phyloP scores from a whole-genome alignment of 2,797 vertebrate species.

The Pachyuromys duprasi region DNA sequence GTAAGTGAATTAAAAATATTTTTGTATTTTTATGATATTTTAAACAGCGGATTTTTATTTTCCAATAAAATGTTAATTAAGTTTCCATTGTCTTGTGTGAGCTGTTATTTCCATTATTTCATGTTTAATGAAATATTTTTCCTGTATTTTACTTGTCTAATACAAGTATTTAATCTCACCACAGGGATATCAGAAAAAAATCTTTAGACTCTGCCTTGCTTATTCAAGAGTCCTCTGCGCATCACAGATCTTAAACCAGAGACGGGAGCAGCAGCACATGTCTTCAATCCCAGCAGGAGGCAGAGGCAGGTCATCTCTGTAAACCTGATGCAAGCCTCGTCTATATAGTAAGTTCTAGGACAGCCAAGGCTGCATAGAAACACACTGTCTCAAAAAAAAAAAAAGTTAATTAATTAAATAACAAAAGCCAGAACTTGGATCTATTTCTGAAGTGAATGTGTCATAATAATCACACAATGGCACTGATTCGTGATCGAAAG shows the following conservation, averaged over 20 bases:
- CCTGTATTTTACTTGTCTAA: neutral
- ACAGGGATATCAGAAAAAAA: neutral
- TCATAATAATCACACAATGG: neutral
- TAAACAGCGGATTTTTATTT: constrained; percentile 17
- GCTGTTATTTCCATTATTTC: neutral
- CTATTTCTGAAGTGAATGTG: neutral
- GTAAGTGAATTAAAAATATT: neutral
- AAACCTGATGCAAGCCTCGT: neutral
- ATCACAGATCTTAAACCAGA: neutral
- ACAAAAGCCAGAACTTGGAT: neutral
- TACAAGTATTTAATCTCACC: neutral
- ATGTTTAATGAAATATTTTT: neutral
- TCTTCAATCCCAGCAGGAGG: neutral
- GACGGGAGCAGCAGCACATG: neutral
- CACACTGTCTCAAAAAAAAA: neutral
- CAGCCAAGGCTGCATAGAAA: neutral
- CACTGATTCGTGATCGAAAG: neutral
- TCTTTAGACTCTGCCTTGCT: neutral
- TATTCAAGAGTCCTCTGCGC: neutral
- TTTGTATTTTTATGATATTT: neutral
- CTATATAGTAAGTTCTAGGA: neutral
- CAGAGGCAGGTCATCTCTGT: neutral
- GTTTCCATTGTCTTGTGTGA: neutral
- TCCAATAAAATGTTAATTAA: neutral
- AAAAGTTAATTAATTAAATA: neutral